phyloP scores from a whole-genome alignment of 2,888 invertebrate genomes.

The Hydroisotoma schaefferi region DNA sequence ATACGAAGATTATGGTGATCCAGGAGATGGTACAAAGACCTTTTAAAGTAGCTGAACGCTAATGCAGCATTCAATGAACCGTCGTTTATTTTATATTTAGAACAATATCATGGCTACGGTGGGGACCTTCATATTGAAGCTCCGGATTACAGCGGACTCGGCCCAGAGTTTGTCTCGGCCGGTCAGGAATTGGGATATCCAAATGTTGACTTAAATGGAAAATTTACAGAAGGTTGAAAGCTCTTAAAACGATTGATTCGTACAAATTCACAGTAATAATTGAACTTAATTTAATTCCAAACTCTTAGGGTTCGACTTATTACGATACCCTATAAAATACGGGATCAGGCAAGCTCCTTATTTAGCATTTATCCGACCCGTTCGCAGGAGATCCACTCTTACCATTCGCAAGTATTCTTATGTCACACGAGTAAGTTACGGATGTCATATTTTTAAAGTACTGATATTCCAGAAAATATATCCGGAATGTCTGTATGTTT shows the following conservation, averaged over 20 bases:
- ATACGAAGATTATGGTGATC: slow-evolving; percentile 25
- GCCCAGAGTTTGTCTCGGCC: slow-evolving; percentile 34
- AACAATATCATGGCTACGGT: slow-evolving; percentile 33
- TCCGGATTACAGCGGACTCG: slow-evolving; percentile 55
- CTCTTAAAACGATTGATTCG: too few relatives aligned
- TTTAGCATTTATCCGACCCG: slow-evolving; percentile 34
- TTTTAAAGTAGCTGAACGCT: background rate
- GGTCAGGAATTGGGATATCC: slow-evolving; percentile 42
- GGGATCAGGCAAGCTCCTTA: slow-evolving; percentile 39
- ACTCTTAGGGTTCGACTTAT: slow-evolving; percentile 27
- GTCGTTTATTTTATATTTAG: background rate
- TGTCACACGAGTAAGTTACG: slow-evolving; percentile 30
- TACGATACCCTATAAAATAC: slow-evolving; percentile 28
- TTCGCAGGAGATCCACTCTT: slow-evolving; percentile 12
- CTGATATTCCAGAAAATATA: too few relatives aligned
- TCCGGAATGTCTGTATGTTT: background rate
- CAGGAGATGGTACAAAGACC: slow-evolving; percentile 18
- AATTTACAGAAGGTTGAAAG: slow-evolving; percentile 33
- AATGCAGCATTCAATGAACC: background rate
- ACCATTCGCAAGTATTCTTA: slow-evolving; percentile 31
- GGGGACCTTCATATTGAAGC: slow-evolving; percentile 51
- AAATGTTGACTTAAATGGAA: slow-evolving; percentile 35
- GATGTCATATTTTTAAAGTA: too few relatives aligned
- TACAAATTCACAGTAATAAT: too few relatives aligned
- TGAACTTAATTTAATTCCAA: too few relatives aligned